Percentiles rank a stretch among this genome's conserved stretches.
These are phyloP conservation scores for Rhizoglyphus robini DNA, from an alignment of 1,140 invertebrate species.

Conservation along the genomic window DNA sequence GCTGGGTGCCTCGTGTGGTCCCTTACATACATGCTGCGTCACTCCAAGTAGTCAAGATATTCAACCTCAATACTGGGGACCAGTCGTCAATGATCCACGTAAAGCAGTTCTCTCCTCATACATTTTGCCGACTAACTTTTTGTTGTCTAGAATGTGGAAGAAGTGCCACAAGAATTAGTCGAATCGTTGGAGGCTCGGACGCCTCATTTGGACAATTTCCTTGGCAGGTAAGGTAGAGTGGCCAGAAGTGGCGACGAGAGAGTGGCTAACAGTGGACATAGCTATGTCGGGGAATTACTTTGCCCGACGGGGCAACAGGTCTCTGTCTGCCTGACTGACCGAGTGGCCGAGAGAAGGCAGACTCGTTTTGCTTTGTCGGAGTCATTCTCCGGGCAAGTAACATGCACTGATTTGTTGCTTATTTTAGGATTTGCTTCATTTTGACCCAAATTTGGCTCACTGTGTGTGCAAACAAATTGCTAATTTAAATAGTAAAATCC, in stretches of 20 bases:
- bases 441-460: constrained; percentile 11
- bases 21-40: constrained; percentile 70
- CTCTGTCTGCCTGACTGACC: not conserved
- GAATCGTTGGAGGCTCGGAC: constrained; percentile 83
- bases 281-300: not conserved
- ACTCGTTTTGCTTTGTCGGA: not conserved
- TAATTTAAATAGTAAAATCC: constrained; percentile 15
- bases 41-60: constrained; percentile 31
- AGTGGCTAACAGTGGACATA: too few relatives aligned
- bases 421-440: not conserved
- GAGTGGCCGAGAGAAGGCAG: not conserved
- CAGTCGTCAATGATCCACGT: constrained; percentile 58
- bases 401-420: not conserved
- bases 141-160: constrained; percentile 27
- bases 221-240: too few relatives aligned
- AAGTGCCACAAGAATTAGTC: constrained; percentile 54
- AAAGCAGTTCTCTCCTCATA: constrained; percentile 34
- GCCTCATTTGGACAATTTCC: constrained; percentile 86
- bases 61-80: constrained; percentile 42
- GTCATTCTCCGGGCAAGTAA: not conserved
- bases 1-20: constrained; percentile 48
- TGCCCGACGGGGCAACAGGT: not conserved
- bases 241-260: too few relatives aligned
- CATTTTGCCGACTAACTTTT: not conserved
- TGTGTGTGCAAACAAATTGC: not conserved